Evolutionary conservation across 2,113 vertebrate species (phyloP).

Genomic region (Mobula hypostoma): DNA sequence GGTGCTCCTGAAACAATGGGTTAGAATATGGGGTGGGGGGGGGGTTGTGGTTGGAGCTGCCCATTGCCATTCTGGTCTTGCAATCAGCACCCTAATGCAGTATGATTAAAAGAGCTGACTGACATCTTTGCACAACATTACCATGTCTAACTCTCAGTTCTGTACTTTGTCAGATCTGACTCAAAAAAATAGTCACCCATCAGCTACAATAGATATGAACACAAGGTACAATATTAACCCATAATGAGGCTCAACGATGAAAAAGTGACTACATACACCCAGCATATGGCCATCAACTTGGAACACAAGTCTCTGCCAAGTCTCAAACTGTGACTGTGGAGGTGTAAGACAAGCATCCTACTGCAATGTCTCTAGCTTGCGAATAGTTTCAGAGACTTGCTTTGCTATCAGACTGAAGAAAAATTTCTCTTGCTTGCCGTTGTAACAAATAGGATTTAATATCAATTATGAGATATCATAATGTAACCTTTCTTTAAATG

Average conservation of each 20-base stretch:
- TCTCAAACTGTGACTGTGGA: neutral
- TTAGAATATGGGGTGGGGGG: too few species aligned
- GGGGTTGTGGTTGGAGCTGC: too few species aligned
- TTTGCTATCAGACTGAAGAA: neutral
- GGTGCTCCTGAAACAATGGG: too few species aligned
- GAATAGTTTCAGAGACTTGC: neutral
- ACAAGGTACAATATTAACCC: neutral
- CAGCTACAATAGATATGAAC: neutral
- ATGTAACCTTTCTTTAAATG: neutral
- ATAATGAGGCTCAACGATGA: neutral
- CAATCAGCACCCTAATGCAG: too few species aligned
- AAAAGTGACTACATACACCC: neutral
- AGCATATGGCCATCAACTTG: slow-evolving; percentile 16
- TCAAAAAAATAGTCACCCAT: neutral
- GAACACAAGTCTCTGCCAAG: neutral
- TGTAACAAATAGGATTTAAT: neutral
- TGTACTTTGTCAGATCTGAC: neutral
- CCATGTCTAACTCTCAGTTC: neutral
- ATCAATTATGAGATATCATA: slow-evolving; percentile 4
- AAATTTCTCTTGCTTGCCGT: neutral
- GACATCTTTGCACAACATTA: neutral
- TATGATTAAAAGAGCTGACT: too few species aligned
- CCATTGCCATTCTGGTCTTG: too few species aligned
- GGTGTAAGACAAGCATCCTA: neutral
- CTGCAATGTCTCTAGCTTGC: neutral